Percentiles rank a stretch among this genome's conserved stretches.
phyloP scores from a whole-genome alignment of 2,113 vertebrate genomes.

The Hemiprocne comata region DNA sequence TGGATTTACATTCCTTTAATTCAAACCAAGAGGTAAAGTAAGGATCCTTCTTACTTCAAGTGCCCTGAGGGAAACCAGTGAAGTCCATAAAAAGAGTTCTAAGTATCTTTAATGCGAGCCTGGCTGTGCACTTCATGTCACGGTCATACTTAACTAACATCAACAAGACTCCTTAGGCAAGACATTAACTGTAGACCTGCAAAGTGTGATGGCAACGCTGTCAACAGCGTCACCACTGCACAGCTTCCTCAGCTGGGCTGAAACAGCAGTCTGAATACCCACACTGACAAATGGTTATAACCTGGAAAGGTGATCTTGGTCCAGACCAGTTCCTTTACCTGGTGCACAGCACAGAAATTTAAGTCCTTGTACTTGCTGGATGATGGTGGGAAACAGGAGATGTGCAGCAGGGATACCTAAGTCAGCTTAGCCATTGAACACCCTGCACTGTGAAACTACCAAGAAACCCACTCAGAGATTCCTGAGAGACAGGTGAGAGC shows the following conservation, averaged over 20 bases:
- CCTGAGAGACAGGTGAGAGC: not conserved
- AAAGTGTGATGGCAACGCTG: not conserved
- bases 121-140: not conserved
- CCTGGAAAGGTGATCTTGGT: not conserved
- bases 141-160: rapidly evolving
- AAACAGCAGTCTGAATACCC: not conserved
- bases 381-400: not conserved
- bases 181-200: not conserved
- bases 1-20: not conserved
- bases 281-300: not conserved
- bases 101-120: not conserved
- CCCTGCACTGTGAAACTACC: not conserved
- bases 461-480: not conserved
- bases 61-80: not conserved
- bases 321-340: not conserved
- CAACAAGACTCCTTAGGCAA: not conserved
- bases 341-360: not conserved
- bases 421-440: not conserved
- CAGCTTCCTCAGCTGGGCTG: not conserved
- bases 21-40: not conserved
- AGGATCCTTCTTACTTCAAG: not conserved
- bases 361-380: not conserved
- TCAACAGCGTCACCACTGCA: not conserved
- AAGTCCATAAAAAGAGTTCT: not conserved
- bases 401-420: not conserved